phyloP scores from a whole-genome alignment of 2,113 vertebrate genomes.

The Pyrgilauda ruficollis region DNA sequence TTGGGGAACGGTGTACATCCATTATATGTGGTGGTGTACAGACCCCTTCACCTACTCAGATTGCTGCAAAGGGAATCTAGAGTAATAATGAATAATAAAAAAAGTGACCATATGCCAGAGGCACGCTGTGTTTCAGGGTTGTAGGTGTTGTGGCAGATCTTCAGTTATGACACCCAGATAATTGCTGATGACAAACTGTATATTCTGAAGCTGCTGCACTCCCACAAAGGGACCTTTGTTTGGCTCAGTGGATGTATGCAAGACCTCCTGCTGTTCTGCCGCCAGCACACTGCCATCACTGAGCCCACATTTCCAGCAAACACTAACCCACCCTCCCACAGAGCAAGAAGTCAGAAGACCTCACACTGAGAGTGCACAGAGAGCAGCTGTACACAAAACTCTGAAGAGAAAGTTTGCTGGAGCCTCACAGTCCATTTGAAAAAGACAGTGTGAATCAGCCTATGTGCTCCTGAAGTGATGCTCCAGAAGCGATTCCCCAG shows the following conservation, averaged over 20 bases:
- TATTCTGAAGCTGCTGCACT: neutral
- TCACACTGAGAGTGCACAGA: neutral
- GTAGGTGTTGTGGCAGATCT: neutral
- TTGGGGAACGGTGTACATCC: neutral
- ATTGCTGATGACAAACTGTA: neutral
- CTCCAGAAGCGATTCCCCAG: neutral
- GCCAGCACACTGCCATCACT: neutral
- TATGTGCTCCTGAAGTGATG: neutral
- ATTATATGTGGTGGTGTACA: neutral
- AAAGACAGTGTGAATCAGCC: neutral
- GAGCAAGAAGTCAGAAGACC: neutral
- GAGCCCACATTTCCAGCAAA: neutral
- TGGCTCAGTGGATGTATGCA: neutral
- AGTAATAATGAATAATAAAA: neutral
- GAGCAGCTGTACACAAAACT: neutral
- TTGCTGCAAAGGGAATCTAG: neutral
- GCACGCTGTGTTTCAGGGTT: neutral
- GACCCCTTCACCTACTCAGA: neutral
- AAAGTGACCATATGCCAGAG: neutral
- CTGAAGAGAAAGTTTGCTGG: neutral
- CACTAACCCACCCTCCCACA: neutral
- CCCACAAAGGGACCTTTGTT: neutral
- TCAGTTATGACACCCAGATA: conserved; percentile 1
- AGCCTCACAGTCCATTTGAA: neutral
- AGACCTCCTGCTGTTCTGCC: neutral